Conservation (phyloP, 2,888 invertebrate genomes). For the Muscina levida region DNA sequence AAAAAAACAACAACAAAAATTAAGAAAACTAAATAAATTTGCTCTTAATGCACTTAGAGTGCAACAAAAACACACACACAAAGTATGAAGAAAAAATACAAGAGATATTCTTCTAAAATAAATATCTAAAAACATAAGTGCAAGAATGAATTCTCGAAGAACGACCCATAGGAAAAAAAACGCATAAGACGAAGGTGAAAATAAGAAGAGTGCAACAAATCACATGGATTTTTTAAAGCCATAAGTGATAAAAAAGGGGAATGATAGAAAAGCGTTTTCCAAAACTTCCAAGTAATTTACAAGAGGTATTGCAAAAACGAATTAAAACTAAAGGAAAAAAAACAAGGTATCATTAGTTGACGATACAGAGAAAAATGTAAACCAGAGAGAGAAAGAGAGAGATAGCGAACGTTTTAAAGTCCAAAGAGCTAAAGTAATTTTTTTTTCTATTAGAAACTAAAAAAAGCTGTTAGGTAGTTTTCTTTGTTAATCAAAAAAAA, state of each 20-base stretch:
- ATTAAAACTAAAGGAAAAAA: not conserved
- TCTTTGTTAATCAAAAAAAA: slow-evolving; percentile 37
- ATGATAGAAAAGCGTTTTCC: slow-evolving; percentile 53
- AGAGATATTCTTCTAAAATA: slow-evolving; percentile 55
- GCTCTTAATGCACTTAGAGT: slow-evolving; percentile 64
- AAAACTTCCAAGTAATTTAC: slow-evolving; percentile 34
- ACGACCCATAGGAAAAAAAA: not conserved
- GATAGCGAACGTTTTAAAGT: slow-evolving; percentile 39
- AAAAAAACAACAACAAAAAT: slow-evolving; percentile 38
- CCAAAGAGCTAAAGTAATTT: slow-evolving; percentile 60
- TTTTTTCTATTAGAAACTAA: slow-evolving; percentile 55
- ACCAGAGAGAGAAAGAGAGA: slow-evolving; percentile 39
- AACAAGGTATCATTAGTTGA: too few relatives aligned
- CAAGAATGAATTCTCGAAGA: slow-evolving; percentile 41
- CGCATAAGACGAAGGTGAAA: slow-evolving; percentile 52
- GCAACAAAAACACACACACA: slow-evolving; percentile 30
- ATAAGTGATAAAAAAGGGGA: slow-evolving; percentile 61
- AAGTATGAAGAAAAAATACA: slow-evolving; percentile 6
- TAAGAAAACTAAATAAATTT: slow-evolving; percentile 54
- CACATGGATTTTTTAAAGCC: slow-evolving; percentile 41
- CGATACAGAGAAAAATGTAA: slow-evolving; percentile 34
- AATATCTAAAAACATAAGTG: slow-evolving; percentile 39
- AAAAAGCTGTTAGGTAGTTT: not conserved
- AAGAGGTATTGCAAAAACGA: slow-evolving; percentile 48
- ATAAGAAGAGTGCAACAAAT: slow-evolving; percentile 41